Conservation (phyloP, 2,888 invertebrate species). For the Crossocerus cetratus region DNA sequence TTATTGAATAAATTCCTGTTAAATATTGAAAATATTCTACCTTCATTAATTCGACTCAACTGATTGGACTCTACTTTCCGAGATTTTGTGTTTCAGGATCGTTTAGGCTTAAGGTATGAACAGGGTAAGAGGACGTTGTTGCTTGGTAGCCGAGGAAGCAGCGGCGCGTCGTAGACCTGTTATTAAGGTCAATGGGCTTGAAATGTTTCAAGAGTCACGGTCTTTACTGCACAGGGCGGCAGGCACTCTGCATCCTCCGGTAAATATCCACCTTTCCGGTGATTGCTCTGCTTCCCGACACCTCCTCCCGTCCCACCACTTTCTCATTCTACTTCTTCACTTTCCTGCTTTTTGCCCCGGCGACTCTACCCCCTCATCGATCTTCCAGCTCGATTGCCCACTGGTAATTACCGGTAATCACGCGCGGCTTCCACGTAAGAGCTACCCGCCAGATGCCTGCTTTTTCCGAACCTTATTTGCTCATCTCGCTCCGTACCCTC, state of each 20-base stretch:
- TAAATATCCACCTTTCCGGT: slow-evolving; percentile 62
- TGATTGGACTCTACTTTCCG: no score
- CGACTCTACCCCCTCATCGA: slow-evolving; percentile 42
- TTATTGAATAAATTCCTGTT: no score
- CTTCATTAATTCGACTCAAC: no score
- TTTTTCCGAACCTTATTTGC: slow-evolving; percentile 27
- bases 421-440: slow-evolving; percentile 61
- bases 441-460: slow-evolving; percentile 64
- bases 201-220: slow-evolving; percentile 65
- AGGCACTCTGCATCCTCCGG: slow-evolving; percentile 39
- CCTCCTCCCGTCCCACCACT: slow-evolving; percentile 1
- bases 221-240: slow-evolving; percentile 50
- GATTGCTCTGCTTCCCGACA: slow-evolving; percentile 34
- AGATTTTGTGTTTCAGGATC: no score
- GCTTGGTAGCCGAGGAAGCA: slow-evolving; percentile 45
- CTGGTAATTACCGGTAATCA: slow-evolving; percentile 66
- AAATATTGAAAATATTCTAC: no score
- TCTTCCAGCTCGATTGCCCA: slow-evolving; percentile 38
- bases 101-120: no score
- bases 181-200: slow-evolving; percentile 64
- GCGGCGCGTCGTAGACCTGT: slow-evolving; percentile 56
- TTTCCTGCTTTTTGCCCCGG: slow-evolving; percentile 16
- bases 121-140: slow-evolving; percentile 19
- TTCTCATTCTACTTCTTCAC: slow-evolving; percentile 1
- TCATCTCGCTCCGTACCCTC: no score